These are phyloP conservation scores for Amphimedon queenslandica DNA, from an alignment of 37 sponge, comb jelly and placozoan species.

Conservation along the genomic window DNA sequence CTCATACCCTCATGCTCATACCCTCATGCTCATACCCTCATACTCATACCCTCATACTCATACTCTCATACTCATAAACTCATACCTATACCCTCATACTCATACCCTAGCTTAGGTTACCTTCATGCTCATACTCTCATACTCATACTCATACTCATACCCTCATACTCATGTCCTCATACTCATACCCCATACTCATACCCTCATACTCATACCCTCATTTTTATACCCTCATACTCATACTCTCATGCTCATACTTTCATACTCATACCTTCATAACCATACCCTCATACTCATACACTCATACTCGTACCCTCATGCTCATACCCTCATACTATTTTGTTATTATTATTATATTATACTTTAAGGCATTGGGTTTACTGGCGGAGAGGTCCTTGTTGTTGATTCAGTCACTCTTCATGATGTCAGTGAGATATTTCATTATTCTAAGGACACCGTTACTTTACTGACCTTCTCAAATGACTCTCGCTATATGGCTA, in stretches of 20 bases:
- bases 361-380: slow-evolving; percentile 81
- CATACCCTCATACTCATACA: too few species aligned
- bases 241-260: too few species aligned
- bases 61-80: neutral
- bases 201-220: too few species aligned
- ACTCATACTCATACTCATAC: too few species aligned
- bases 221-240: too few species aligned
- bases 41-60: slow-evolving; percentile 1
- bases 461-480: slow-evolving; percentile 92
- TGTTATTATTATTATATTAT: too few species aligned
- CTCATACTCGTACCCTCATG: too few species aligned
- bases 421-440: slow-evolving; percentile 58
- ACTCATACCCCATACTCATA: too few species aligned
- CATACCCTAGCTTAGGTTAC: too few species aligned
- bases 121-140: too few species aligned
- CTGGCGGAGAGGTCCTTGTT: slow-evolving; percentile 68
- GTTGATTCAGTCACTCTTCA: slow-evolving; percentile 77
- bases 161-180: too few species aligned
- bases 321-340: neutral
- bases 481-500: slow-evolving; percentile 84
- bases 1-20: neutral
- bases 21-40: neutral
- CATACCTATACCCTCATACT: neutral
- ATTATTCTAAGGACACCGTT: slow-evolving; percentile 76
- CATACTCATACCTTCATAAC: too few species aligned